A percentile compares a stretch with the other conserved stretches of the same genome.
phyloP scores from a whole-genome alignment of 2,888 invertebrate species.

The Lepidocyrtoides sp. region DNA sequence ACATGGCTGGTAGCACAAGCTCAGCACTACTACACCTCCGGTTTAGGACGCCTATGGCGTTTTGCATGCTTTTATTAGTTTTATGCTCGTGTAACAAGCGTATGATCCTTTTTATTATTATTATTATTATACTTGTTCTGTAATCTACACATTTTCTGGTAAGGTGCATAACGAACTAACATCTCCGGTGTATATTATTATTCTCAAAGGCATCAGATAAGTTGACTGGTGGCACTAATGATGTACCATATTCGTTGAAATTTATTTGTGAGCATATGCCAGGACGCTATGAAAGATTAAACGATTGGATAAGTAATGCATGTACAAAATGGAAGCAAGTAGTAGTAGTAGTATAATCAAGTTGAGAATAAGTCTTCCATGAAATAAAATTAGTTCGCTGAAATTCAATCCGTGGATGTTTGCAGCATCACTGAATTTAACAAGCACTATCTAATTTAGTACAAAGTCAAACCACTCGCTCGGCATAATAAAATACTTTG shows the following conservation, averaged over 20 bases:
- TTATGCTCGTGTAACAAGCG: neutral
- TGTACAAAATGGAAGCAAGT: neutral
- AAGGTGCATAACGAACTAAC: neutral
- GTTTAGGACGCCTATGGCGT: constrained; percentile 15
- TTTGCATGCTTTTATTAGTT: neutral
- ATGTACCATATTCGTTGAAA: neutral
- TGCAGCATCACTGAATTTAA: neutral
- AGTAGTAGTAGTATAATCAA: neutral
- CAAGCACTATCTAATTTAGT: neutral
- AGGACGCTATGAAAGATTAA: neutral
- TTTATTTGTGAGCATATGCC: neutral
- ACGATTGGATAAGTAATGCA: neutral
- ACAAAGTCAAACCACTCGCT: neutral
- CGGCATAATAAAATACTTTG: neutral
- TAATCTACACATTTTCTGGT: neutral
- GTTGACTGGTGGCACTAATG: neutral
- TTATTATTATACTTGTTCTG: neutral
- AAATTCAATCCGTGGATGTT: neutral
- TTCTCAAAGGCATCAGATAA: neutral
- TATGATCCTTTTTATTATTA: neutral
- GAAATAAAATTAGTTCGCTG: neutral
- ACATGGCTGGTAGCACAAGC: no score
- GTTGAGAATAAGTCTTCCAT: neutral
- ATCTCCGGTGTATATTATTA: neutral
- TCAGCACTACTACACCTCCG: neutral